phyloP scores from a whole-genome alignment of 2,797 vertebrate species.

The Coracias cyanogaster region DNA sequence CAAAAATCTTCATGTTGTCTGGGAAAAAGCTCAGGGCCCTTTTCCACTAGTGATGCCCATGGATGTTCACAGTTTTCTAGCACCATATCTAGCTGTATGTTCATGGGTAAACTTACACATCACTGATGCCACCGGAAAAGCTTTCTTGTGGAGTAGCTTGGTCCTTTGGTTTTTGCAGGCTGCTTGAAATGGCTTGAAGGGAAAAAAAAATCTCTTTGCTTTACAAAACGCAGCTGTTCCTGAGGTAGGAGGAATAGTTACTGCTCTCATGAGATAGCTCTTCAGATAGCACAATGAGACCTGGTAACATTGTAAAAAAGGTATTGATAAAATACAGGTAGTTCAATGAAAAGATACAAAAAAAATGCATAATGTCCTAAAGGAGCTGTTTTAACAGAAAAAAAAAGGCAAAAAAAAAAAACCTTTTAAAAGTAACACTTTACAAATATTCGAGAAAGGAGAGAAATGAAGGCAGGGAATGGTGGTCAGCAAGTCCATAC shows the following conservation, averaged over 20 bases:
- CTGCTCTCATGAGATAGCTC: background rate
- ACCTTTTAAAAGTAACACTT: background rate
- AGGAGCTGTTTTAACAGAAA: background rate
- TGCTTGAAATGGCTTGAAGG: background rate
- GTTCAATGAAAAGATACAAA: background rate
- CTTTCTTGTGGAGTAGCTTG: background rate
- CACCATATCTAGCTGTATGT: background rate
- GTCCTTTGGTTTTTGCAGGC: background rate
- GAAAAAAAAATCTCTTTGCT: background rate
- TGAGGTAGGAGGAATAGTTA: background rate
- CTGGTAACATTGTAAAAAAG: background rate
- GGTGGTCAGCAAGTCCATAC: background rate
- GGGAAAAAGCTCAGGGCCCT: background rate
- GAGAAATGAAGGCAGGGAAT: background rate
- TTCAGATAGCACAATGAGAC: background rate
- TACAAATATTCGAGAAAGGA: background rate
- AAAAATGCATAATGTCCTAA: background rate
- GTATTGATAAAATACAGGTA: background rate
- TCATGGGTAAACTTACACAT: background rate
- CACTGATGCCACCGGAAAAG: fast-evolving
- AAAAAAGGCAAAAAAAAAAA: background rate
- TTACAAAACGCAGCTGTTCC: background rate
- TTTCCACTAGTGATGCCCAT: background rate
- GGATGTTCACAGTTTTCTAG: background rate
- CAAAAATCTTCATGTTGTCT: background rate